Evolutionary conservation across 1,140 invertebrate species (phyloP).

Genomic region (Eubasilissa regina): DNA sequence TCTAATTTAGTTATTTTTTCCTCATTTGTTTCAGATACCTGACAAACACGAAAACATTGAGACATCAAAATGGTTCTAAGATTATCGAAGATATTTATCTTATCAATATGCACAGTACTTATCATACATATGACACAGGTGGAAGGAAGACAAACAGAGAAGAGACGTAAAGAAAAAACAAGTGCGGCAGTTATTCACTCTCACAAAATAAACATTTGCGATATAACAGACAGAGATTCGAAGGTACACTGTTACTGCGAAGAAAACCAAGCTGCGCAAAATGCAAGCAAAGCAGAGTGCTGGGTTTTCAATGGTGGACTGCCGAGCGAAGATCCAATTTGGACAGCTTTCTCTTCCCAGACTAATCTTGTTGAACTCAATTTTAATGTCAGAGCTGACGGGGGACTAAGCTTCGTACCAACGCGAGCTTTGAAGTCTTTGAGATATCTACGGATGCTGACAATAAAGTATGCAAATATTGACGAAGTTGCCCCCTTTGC

Average conservation of each 20-base stretch:
- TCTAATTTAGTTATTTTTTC: too few relatives aligned
- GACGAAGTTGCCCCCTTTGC: slow-evolving; percentile 77
- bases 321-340: slow-evolving; percentile 76
- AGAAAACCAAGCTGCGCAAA: slow-evolving; percentile 65
- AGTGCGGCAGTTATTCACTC: slow-evolving; percentile 62
- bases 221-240: slow-evolving; percentile 65
- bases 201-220: slow-evolving; percentile 68
- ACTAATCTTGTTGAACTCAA: slow-evolving; percentile 78
- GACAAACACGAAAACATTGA: neutral
- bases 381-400: slow-evolving; percentile 78
- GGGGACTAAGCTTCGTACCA: slow-evolving; percentile 79
- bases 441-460: slow-evolving; percentile 76
- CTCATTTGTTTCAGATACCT: slow-evolving; percentile 50
- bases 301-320: slow-evolving; percentile 78
- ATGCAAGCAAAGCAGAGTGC: slow-evolving; percentile 73
- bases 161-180: slow-evolving; percentile 66
- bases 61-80: slow-evolving; percentile 48
- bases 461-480: slow-evolving; percentile 81
- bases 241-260: slow-evolving; percentile 71
- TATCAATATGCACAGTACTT: slow-evolving; percentile 32
- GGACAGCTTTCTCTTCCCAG: slow-evolving; percentile 81
- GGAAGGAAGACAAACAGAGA: slow-evolving; percentile 56
- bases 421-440: slow-evolving; percentile 78
- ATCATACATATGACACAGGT: neutral
- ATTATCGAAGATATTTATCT: slow-evolving; percentile 25